Base-by-base conservation (phyloP, 2,888 invertebrate genomes). In the Drosophila macrothrix region DNA sequence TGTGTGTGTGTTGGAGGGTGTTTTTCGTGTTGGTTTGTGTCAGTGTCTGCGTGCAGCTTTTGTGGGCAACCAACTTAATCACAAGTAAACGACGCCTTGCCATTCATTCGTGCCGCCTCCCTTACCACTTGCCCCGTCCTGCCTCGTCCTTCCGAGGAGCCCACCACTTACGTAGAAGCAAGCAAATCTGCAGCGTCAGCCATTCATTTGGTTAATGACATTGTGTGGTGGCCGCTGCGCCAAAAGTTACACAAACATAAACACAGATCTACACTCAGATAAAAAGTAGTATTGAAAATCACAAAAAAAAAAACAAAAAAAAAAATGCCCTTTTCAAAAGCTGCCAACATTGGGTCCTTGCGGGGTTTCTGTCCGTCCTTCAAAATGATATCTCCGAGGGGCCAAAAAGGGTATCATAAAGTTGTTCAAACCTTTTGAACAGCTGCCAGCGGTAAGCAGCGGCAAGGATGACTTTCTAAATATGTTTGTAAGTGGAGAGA, bases 141-240 rank as follows among this genome's bases (percentile, higher is more conserved):
- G 22, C n/a, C n/a, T 7, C 28, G 3, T 10, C 25, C n/a, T 16
- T 10, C 4, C 33, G 16, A 35, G 1, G 16, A 54, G 16, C 35
- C 6, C 35, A 19, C 10, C 35, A 35, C 41, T 41, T 41, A 54
- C 28, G 39, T 25, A 16, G 29, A 3, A n/a, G 28, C 52, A 31
- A 53, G 22, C 66, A 81, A 90, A 87, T 88, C 90, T 87, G 86
- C 86, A 87, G 76, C 82, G 90, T 87, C 90, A 87, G 86, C 90
- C 86, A 87, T 87, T 87, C 90, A 87, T 87, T 87, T 87, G 81
- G 85, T 90, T 87, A 87, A 87, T 87, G 86, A 89, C 90, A 89
- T 86, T 90, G 90, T 90, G 86, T 88, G 86, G 86, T 80, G 76
- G 88, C 74, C 84, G 83, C 85, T 89, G 86, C 86, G 86, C 85